Base-by-base conservation (phyloP, 2,888 invertebrate species). In the Sarcophaga carnaria region DNA sequence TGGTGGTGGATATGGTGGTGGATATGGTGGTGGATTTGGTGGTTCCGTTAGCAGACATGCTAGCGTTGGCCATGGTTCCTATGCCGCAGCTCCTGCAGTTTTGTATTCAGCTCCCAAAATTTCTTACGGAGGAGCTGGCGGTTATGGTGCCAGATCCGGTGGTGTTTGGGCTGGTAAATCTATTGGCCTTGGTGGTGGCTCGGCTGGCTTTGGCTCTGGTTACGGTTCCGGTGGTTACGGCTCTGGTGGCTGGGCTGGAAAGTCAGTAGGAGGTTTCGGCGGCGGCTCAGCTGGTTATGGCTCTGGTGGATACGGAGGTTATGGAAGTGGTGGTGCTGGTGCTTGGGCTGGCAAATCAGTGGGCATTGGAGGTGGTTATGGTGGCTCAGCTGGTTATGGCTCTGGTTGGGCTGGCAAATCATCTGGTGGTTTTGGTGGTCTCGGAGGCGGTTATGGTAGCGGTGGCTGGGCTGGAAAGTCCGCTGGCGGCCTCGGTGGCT, bases 11-110 rank as follows among this genome's bases (percentile, higher is more conserved):
- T 6, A 8, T 37, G 77, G 69, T 5, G 69, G 76, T 86, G 87
- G 86, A 0, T 94, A 93, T 85, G 90, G 93, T 12, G 95, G 96
- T 0, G 97, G 97, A 0, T 96, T 98, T 92, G 96, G 96, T 91
- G 98, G 83, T 12, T 20, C 20, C 64, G 74, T 54, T 1, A 12
- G 17, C 17, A 54, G 54, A 67, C 20, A 76, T 76, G 49, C 49
- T 25, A 47, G 60, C 3, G 78, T 70, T 12, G 60, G 47, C 8
- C 75, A 64, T 69, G 81, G 83, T 54, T 81, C 49, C 6, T 47
- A 17, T 49, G 78, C 62, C 12, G 67, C 63, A 22, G 63, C 27
- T 25, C 75, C 81, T 20, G 86, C 67, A 59, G 64, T 5, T 63
- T 47, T 69, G 10, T 47, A 63, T 70, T 11, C n/a, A 11, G 4